Base-by-base conservation (phyloP, 2,888 invertebrate genomes). In the Pelosia muscerda region DNA sequence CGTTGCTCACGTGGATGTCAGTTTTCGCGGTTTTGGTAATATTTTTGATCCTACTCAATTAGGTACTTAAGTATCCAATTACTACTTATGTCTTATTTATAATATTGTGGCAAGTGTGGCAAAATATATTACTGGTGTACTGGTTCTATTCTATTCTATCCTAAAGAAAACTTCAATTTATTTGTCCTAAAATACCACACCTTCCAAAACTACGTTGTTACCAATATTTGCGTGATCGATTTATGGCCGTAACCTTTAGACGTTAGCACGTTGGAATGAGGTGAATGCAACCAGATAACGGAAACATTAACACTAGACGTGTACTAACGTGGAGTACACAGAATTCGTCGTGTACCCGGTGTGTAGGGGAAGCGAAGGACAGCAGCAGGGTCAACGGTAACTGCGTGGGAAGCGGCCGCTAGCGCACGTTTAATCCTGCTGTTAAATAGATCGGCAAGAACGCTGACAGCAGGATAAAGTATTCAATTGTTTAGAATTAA, bases 301-400 rank as follows among this genome's bases (percentile, higher is more conserved):
- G 88, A 83, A 86, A 90, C 87, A 88, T 90, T 86, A 87, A 84
- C 85, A 79, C 80, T 83, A 74, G 81, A 75, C 88, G 81, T 91
- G 88, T 89, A 84, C 84, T 73, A 73, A 77, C 79, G 73, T 75
- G 76, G 56, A 76, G 77, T 86, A 88, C 87, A 87, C 77, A 82
- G 82, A 82, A 83, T 76, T 82, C 76, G 81, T 74, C 84, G 71
- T 88, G 89, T 87, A 83, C 71, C 69, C 69, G 72, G 65, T 73
- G 65, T 82, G 81, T 83, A 81, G 81, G 79, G 73, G 81, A 81
- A 82, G 77, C 78, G 81, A 72, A 76, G 78, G 79, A 76, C 84
- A 77, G 74, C 78, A 81, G 79, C 23, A 81, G 84, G 84, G 88
- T 88, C 89, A 87, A 85, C 81, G 71, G 68, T 70, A 72, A 71